phyloP scores from a whole-genome alignment of 2,888 invertebrate genomes.

The Oasisia sp. region DNA sequence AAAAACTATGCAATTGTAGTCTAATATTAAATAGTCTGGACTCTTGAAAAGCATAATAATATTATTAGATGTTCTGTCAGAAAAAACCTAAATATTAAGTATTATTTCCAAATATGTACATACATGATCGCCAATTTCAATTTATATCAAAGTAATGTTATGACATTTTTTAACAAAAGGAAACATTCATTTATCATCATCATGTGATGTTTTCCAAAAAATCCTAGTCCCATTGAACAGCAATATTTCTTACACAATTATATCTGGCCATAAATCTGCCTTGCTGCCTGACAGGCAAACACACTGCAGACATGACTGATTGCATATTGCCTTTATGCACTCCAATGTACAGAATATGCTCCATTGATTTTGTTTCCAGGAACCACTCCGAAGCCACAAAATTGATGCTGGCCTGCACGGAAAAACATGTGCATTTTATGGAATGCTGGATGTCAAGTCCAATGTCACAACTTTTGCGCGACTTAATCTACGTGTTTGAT shows the following conservation, averaged over 20 bases:
- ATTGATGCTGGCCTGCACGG: background rate
- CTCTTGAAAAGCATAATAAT: background rate
- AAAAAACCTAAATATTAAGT: background rate
- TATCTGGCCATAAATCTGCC: background rate
- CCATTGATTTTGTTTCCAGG: background rate
- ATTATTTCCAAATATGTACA: background rate
- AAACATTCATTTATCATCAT: background rate
- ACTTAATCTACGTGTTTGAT: background rate
- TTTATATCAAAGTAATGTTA: background rate
- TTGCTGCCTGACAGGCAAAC: background rate
- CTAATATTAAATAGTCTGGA: no score
- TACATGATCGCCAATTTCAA: background rate
- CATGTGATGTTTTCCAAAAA: background rate
- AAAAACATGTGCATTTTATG: background rate
- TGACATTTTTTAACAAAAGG: background rate
- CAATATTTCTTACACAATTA: background rate
- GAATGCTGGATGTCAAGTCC: background rate
- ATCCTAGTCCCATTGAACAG: background rate
- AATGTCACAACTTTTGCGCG: background rate
- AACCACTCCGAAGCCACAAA: background rate
- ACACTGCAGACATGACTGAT: background rate
- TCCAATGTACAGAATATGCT: background rate
- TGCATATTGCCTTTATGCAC: slow-evolving; percentile 1
- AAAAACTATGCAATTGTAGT: no score
- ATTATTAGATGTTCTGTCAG: background rate